Evolutionary conservation across 2,113 vertebrate genomes (phyloP).

Genomic region (Hipposideros armiger): DNA sequence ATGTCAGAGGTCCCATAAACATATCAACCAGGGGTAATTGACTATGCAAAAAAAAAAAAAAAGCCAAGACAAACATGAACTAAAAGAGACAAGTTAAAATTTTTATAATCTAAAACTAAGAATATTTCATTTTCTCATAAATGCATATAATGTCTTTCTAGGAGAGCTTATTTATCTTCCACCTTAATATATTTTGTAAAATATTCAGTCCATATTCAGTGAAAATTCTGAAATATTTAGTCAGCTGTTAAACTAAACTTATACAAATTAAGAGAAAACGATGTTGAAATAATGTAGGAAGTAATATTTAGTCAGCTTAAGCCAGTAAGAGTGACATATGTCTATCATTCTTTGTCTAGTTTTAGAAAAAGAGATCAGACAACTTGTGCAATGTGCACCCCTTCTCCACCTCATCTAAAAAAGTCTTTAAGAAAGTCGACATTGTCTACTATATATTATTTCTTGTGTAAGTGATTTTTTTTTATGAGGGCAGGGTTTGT

Average conservation of each 20-base stretch:
- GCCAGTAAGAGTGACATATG: neutral
- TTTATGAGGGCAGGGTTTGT: neutral
- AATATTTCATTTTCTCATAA: conserved; percentile 32
- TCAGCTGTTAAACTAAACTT: conserved; percentile 39
- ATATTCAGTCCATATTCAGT: neutral
- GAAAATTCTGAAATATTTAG: conserved; percentile 14
- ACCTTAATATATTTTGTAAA: conserved; percentile 8
- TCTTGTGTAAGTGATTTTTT: neutral
- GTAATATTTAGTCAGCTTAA: neutral
- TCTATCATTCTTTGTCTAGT: neutral
- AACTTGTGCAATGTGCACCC: neutral
- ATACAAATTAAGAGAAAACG: conserved; percentile 5
- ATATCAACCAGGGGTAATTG: neutral
- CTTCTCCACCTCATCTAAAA: neutral
- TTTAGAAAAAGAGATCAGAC: conserved; percentile 7
- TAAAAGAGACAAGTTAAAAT: neutral
- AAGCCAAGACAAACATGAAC: neutral
- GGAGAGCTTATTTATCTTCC: neutral
- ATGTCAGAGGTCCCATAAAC: neutral
- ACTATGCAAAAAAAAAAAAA: neutral
- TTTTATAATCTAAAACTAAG: neutral
- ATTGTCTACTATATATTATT: neutral
- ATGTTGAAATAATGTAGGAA: neutral
- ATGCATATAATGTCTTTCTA: conserved; percentile 3
- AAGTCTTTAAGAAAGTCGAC: neutral